Percentiles rank a stretch among this genome's conserved stretches.
These are phyloP conservation scores for Drosophila subobscura DNA, from an alignment of 1,140 invertebrate species.

Conservation along the genomic window DNA sequence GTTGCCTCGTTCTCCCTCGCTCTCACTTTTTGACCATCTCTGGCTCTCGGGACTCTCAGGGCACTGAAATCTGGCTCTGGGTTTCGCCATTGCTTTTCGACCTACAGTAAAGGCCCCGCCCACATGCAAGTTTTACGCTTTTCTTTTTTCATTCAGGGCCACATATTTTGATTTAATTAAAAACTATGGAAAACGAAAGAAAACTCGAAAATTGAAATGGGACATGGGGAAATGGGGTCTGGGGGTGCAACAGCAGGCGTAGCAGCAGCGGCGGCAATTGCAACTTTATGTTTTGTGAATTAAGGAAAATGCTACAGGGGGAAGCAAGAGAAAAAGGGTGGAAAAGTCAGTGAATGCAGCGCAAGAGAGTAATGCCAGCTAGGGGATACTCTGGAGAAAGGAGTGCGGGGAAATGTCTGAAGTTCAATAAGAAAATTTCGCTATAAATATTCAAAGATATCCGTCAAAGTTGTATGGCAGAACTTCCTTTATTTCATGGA, in stretches of 20 bases:
- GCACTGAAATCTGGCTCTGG: slow-evolving; percentile 16
- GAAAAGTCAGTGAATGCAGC: background rate
- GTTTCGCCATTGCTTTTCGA: slow-evolving; percentile 56
- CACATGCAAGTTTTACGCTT: background rate
- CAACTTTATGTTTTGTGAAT: slow-evolving; percentile 30
- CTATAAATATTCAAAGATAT: background rate
- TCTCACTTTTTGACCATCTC: background rate
- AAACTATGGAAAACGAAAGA: slow-evolving; percentile 28
- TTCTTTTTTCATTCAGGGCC: slow-evolving; percentile 1
- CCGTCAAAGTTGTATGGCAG: too few species aligned
- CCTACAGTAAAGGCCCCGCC: slow-evolving; percentile 51
- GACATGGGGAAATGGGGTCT: background rate
- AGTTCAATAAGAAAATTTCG: background rate
- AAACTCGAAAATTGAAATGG: slow-evolving; percentile 12
- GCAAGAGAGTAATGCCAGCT: background rate
- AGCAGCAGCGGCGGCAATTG: slow-evolving; percentile 4
- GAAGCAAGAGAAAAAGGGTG: background rate
- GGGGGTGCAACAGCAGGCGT: background rate
- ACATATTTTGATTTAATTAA: slow-evolving; percentile 66
- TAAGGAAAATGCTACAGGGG: background rate
- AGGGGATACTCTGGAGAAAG: background rate
- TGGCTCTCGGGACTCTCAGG: slow-evolving; percentile 4
- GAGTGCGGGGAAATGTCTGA: background rate
- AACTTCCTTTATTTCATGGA: background rate
- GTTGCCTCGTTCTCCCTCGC: slow-evolving; percentile 39